Conservation (phyloP, 2,888 invertebrate genomes). For the Itoplectis maculator region DNA sequence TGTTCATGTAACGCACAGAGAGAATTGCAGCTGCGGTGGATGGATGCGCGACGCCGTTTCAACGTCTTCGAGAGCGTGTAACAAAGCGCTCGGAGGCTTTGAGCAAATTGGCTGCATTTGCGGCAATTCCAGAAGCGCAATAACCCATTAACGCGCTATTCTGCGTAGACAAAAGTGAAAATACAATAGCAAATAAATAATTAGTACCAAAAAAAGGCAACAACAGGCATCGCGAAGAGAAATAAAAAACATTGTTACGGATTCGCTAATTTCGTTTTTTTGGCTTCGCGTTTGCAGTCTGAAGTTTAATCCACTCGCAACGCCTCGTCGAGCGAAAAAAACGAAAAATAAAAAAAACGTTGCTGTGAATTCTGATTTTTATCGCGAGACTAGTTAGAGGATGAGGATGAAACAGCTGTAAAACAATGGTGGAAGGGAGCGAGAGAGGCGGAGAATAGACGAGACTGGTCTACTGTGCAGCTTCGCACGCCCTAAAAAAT, state of each 20-base stretch:
- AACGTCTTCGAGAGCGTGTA: slow-evolving; percentile 33
- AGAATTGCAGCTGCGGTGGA: not conserved
- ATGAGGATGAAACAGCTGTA: not conserved
- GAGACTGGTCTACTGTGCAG: slow-evolving; percentile 22
- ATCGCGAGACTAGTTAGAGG: slow-evolving; percentile 18
- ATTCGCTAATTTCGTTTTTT: slow-evolving; percentile 9
- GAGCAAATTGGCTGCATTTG: slow-evolving; percentile 25
- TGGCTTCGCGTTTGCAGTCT: not conserved
- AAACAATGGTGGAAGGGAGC: too few relatives aligned
- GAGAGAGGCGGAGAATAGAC: slow-evolving; percentile 15
- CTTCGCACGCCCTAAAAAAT: slow-evolving; percentile 16
- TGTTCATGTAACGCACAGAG: not conserved
- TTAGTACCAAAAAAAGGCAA: not conserved
- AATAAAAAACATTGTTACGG: not conserved
- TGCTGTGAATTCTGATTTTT: slow-evolving; percentile 47
- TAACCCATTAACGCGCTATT: not conserved
- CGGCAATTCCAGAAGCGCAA: not conserved
- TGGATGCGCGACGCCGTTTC: not conserved
- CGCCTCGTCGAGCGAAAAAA: not conserved
- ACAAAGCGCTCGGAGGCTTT: not conserved
- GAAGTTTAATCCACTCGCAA: slow-evolving; percentile 12
- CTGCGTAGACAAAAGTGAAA: not conserved
- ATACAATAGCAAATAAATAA: not conserved
- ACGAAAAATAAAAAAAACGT: slow-evolving; percentile 27
- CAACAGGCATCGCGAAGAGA: not conserved